A percentile compares a stretch with the other conserved stretches of the same genome.
phyloP scores from a whole-genome alignment of 2,797 vertebrate genomes.

The Cottoperca gobio region DNA sequence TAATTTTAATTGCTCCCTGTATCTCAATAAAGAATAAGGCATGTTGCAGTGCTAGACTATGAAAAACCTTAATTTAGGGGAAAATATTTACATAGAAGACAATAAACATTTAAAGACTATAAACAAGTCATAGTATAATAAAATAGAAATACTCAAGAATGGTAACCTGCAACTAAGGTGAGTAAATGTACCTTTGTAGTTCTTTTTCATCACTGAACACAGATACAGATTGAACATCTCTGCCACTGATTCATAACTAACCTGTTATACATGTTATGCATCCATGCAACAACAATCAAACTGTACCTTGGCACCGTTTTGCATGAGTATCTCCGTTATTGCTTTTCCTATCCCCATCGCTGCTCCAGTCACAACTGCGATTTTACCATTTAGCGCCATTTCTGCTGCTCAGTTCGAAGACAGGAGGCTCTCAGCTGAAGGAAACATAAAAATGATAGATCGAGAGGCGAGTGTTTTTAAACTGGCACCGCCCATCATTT shows the following conservation, averaged over 20 bases:
- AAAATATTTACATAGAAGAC: too few species aligned
- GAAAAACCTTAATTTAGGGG: too few species aligned
- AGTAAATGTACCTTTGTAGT: too few species aligned
- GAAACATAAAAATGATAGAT: fast-evolving
- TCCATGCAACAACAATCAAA: not conserved
- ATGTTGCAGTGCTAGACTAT: not conserved
- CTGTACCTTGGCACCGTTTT: conserved; percentile 81
- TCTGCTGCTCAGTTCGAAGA: not conserved
- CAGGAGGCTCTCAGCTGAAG: fast-evolving
- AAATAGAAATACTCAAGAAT: not conserved
- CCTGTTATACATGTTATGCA: not conserved
- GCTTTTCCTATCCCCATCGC: conserved; percentile 79
- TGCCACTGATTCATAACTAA: too few species aligned
- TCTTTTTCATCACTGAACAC: too few species aligned
- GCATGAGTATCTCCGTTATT: conserved; percentile 74
- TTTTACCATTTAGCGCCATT: conserved; percentile 73
- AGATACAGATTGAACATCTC: not conserved
- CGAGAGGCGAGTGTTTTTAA: fast-evolving
- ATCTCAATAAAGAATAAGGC: not conserved
- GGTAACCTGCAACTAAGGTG: not conserved
- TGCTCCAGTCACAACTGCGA: conserved; percentile 79
- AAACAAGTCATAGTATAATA: not conserved
- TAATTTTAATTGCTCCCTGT: not conserved
- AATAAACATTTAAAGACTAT: not conserved
- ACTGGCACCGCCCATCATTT: not conserved